Evolutionary conservation across 1,140 invertebrate genomes (phyloP).

Genomic region (Eubasilissa regina): DNA sequence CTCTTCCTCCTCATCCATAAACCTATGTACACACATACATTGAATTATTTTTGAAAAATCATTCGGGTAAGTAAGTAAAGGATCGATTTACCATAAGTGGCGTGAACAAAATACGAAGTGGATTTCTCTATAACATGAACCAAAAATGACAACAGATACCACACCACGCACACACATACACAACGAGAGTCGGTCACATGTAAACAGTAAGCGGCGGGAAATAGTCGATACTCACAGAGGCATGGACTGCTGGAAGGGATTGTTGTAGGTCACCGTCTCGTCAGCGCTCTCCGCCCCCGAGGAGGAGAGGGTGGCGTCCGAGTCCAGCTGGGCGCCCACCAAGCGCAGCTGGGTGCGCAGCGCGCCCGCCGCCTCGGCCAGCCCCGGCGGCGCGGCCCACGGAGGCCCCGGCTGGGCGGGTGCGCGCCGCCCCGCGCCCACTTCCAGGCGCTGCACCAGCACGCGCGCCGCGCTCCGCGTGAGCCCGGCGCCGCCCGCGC

Average conservation of each 20-base stretch:
- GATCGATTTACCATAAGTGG: too few relatives aligned
- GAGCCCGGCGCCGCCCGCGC: conserved; percentile 68
- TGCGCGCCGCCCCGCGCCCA: conserved; percentile 67
- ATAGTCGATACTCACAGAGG: conserved; percentile 87
- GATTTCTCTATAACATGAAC: too few relatives aligned
- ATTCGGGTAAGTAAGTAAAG: too few relatives aligned
- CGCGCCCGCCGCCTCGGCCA: conserved; percentile 77
- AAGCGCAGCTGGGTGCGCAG: conserved; percentile 80
- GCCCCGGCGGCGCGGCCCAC: conserved; percentile 54
- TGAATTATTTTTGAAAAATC: too few relatives aligned
- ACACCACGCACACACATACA: too few relatives aligned
- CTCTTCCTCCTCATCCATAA: too few relatives aligned
- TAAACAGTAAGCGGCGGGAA: too few relatives aligned
- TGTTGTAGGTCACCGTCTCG: conserved; percentile 87
- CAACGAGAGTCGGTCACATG: too few relatives aligned
- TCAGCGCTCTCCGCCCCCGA: conserved; percentile 95
- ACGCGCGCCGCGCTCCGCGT: conserved; percentile 65
- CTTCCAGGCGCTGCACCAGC: conserved; percentile 66
- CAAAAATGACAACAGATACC: too few relatives aligned
- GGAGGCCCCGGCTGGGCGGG: conserved; percentile 26
- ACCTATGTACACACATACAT: too few relatives aligned
- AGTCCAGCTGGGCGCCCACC: conserved; percentile 85
- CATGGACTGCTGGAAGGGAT: conserved; percentile 81
- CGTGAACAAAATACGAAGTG: too few relatives aligned
- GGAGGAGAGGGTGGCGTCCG: conserved; percentile 93